phyloP scores from a whole-genome alignment of 1,140 invertebrate genomes.

The Tachypleus tridentatus region DNA sequence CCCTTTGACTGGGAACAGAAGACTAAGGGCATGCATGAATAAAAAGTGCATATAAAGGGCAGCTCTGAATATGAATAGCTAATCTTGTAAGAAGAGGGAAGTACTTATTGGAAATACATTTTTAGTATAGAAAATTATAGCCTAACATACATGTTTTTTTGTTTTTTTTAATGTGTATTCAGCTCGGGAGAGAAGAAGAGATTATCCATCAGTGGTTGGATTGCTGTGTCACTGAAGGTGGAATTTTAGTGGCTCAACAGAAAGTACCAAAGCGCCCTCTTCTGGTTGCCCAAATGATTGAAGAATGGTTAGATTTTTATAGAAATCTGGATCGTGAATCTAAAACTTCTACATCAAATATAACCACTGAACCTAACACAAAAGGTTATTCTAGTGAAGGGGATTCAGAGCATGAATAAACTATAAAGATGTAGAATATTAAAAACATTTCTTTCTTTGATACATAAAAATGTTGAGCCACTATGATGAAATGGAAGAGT shows the following conservation, averaged over 20 bases:
- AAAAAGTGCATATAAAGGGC: no score
- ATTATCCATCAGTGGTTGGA: conserved; percentile 83
- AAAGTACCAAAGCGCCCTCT: conserved; percentile 63
- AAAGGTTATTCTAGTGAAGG: conserved; percentile 66
- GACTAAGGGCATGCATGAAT: no score
- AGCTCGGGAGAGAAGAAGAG: conserved; percentile 71
- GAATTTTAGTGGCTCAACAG: conserved; percentile 67
- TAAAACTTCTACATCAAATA: conserved; percentile 6
- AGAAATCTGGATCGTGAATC: conserved; percentile 44
- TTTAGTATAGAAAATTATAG: no score
- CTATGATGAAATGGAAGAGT: no score
- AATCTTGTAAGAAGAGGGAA: no score
- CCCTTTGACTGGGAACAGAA: no score
- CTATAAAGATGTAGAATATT: no score
- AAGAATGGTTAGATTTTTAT: conserved; percentile 94
- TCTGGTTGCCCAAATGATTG: conserved; percentile 90
- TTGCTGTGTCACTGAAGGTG: conserved; percentile 70
- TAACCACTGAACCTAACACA: conserved; percentile 17
- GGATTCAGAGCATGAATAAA: conserved; percentile 60
- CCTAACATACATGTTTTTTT: no score
- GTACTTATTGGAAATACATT: no score
- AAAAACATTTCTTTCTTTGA: no score
- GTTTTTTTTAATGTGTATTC: conserved; percentile 19
- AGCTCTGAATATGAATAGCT: no score
- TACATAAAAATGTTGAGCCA: no score